A percentile compares a stretch with the other conserved stretches of the same genome.
phyloP scores from a whole-genome alignment of 2,797 vertebrate genomes.

The Mormyrus proboscirostris region DNA sequence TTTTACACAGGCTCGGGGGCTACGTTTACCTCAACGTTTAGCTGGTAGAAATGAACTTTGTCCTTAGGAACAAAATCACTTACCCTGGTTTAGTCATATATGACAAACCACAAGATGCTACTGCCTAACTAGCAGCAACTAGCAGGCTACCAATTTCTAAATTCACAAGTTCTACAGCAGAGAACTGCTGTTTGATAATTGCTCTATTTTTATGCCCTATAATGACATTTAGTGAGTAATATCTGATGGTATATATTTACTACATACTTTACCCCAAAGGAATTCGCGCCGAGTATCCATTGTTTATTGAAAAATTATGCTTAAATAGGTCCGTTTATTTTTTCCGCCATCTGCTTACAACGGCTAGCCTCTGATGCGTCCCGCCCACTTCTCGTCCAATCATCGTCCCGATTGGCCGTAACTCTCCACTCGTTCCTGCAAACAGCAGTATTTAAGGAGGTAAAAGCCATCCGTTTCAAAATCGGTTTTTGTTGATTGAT shows the following conservation, averaged over 20 bases:
- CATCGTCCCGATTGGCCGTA: constrained; percentile 27
- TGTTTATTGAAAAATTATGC: background rate
- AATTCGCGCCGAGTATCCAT: background rate
- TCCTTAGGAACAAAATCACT: background rate
- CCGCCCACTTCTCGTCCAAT: background rate
- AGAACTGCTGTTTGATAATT: background rate
- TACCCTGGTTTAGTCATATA: background rate
- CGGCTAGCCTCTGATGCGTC: background rate
- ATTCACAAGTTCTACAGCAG: background rate
- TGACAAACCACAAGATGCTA: background rate
- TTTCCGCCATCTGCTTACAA: background rate
- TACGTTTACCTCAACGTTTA: background rate
- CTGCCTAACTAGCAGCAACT: background rate
- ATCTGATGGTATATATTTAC: background rate
- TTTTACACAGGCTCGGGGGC: background rate
- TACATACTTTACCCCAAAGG: background rate
- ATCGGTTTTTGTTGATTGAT: constrained; percentile 69
- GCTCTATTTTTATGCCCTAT: background rate
- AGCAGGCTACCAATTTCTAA: background rate
- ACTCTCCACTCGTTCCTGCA: background rate
- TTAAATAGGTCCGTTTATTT: background rate
- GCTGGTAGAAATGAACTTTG: background rate
- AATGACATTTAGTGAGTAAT: background rate
- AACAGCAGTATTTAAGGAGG: constrained; percentile 34
- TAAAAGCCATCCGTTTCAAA: rapidly evolving